Evolutionary conservation across 2,797 vertebrate species (phyloP).

Genomic region (Hoplostethus mediterraneus): DNA sequence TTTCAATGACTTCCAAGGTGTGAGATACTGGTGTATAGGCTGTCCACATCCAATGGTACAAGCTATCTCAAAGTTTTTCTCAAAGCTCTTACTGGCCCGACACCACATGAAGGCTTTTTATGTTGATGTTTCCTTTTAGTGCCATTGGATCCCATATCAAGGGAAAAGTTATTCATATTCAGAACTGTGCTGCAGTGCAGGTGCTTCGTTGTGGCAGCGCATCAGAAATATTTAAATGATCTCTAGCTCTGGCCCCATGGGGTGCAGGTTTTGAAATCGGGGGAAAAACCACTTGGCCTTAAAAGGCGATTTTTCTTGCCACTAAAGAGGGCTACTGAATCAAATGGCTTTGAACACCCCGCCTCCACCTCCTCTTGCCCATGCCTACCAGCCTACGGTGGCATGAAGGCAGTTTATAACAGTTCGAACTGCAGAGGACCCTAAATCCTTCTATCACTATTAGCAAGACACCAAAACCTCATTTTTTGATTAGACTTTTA

Average conservation of each 20-base stretch:
- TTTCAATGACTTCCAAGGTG: neutral
- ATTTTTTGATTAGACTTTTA: too few relatives aligned
- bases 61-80: conserved; percentile 1
- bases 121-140: conserved; percentile 40
- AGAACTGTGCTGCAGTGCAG: conserved; percentile 13
- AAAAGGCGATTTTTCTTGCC: too few relatives aligned
- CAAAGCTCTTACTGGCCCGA: conserved; percentile 19
- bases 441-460: too few relatives aligned
- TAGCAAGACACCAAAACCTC: too few relatives aligned
- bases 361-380: too few relatives aligned
- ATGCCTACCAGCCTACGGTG: too few relatives aligned
- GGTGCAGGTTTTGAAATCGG: conserved; percentile 40
- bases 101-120: conserved; percentile 35
- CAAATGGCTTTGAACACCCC: too few relatives aligned
- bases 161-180: conserved; percentile 42
- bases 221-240: conserved; percentile 61
- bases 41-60: conserved; percentile 7
- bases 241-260: conserved; percentile 35
- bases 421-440: too few relatives aligned
- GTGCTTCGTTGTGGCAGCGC: conserved; percentile 30
- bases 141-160: conserved; percentile 47
- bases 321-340: too few relatives aligned
- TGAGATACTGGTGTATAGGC: neutral
- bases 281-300: conserved; percentile 41
- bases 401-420: too few relatives aligned